Conservation (phyloP, 2,113 vertebrate genomes). For the Esox niger region DNA sequence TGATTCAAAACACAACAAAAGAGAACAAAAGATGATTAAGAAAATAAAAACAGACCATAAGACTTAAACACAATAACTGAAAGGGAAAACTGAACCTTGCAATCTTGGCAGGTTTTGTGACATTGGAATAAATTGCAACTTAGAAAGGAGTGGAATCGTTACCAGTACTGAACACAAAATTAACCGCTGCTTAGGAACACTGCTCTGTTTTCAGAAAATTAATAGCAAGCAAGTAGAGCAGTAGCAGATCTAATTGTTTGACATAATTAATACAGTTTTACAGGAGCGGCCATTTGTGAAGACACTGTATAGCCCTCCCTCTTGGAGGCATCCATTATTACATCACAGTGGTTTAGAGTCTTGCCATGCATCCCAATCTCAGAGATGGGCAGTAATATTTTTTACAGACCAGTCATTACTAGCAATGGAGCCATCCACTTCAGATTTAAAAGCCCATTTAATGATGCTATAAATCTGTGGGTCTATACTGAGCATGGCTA, state of each 20-base stretch:
- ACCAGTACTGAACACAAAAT: slow-evolving; percentile 12
- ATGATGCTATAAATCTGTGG: slow-evolving; percentile 18
- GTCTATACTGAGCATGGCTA: slow-evolving; percentile 7
- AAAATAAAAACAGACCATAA: no score
- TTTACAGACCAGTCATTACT: slow-evolving; percentile 37
- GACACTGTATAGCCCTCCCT: slow-evolving; percentile 15
- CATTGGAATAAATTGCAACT: not conserved
- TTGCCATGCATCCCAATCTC: slow-evolving; percentile 16
- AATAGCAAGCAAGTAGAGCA: not conserved
- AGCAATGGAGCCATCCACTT: slow-evolving; percentile 19
- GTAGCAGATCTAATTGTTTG: slow-evolving; percentile 12
- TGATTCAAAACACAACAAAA: no score
- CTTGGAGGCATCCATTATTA: slow-evolving; percentile 31
- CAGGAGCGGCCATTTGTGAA: not conserved
- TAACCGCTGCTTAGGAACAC: not conserved
- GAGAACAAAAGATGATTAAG: no score
- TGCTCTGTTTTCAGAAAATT: slow-evolving; percentile 20
- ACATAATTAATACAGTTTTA: slow-evolving; percentile 20
- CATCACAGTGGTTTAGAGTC: slow-evolving; percentile 28
- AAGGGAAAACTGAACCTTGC: no score
- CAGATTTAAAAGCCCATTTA: slow-evolving; percentile 46
- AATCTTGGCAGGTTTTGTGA: no score
- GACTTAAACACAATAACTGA: no score
- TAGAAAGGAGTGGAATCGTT: slow-evolving; percentile 20
- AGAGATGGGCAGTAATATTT: slow-evolving; percentile 35